Conservation (phyloP, 2,888 invertebrate species). For the Drosophila buzzatii region DNA sequence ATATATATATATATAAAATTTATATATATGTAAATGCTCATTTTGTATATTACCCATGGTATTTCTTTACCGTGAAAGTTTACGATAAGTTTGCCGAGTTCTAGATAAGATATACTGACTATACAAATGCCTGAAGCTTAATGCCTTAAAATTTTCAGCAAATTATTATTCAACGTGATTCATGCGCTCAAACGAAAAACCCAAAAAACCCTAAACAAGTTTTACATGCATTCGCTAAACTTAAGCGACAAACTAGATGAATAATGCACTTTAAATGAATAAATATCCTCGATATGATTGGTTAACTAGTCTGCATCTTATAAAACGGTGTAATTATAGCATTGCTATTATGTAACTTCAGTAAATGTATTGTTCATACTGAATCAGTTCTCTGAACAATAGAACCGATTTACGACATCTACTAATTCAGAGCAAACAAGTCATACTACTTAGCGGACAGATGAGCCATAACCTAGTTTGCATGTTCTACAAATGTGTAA, state of each 20-base stretch:
- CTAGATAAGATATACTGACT: conserved; percentile 52
- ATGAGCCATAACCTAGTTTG: not conserved
- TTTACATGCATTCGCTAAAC: not conserved
- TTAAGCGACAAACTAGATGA: not conserved
- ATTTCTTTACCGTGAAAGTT: conserved; percentile 1
- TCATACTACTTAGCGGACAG: not conserved
- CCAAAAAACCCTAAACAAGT: not conserved
- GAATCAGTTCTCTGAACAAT: not conserved
- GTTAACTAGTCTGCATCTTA: not conserved
- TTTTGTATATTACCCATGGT: conserved; percentile 5
- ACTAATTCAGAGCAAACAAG: not conserved
- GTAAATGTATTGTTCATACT: not conserved
- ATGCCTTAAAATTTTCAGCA: conserved; percentile 21
- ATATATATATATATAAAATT: not conserved
- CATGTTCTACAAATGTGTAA: not conserved
- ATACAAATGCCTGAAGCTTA: conserved; percentile 32
- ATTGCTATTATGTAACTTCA: not conserved
- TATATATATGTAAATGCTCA: not conserved
- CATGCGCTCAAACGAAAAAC: conserved; percentile 31
- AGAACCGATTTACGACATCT: not conserved
- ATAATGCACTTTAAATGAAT: not conserved
- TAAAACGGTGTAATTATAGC: not conserved
- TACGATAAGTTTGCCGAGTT: conserved; percentile 51
- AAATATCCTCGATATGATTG: not conserved
- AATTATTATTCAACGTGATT: conserved; percentile 44